These are phyloP conservation scores for Hyaena hyaena DNA, from an alignment of 2,113 vertebrate species.

Conservation along the genomic window DNA sequence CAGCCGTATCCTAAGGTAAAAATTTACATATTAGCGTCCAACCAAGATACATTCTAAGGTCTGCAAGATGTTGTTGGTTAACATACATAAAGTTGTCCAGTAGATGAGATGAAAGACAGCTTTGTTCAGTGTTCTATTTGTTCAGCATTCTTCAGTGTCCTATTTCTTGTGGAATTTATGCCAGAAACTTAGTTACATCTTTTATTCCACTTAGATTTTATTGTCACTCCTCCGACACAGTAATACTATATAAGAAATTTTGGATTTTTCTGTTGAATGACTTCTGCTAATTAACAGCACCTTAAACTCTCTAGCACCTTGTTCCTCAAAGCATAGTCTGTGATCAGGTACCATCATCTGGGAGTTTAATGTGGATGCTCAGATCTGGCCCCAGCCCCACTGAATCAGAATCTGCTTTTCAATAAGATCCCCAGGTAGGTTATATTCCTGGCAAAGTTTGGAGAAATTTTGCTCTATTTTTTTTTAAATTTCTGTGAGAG, in stretches of 20 bases:
- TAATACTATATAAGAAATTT: background rate
- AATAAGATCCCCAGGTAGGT: no score
- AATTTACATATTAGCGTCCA: background rate
- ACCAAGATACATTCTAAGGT: background rate
- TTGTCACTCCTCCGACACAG: background rate
- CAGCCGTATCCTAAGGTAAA: background rate
- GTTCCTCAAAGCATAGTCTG: background rate
- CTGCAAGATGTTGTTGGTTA: background rate
- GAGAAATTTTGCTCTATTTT: background rate
- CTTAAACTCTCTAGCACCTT: background rate
- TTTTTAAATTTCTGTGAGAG: background rate
- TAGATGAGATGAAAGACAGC: background rate
- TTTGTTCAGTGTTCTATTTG: background rate
- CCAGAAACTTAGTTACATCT: background rate
- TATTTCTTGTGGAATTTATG: background rate
- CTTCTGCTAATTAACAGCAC: background rate
- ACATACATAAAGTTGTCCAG: background rate
- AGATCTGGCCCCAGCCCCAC: background rate
- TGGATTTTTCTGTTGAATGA: background rate
- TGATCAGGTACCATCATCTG: rapidly evolving
- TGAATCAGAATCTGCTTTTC: background rate
- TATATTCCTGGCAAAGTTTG: background rate
- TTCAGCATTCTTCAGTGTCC: background rate
- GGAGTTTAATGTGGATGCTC: background rate
- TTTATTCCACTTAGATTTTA: background rate